phyloP scores from a whole-genome alignment of 2,113 vertebrate species.

The Hipposideros armiger region DNA sequence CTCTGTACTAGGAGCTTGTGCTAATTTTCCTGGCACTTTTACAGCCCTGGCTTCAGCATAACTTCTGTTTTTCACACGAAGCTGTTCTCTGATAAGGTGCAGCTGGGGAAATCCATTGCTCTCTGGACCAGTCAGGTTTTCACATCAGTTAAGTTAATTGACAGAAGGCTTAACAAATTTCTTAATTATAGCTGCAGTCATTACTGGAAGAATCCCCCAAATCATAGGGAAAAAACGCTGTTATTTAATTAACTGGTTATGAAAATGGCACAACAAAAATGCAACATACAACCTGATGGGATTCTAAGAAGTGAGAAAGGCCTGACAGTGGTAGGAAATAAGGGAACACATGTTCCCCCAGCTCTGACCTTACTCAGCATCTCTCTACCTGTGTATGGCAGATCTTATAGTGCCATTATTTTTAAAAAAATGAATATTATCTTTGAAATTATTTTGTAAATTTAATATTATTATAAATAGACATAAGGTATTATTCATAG shows the following conservation, averaged over 20 bases:
- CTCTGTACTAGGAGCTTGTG: conserved; percentile 47
- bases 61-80: conserved; percentile 68
- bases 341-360: rapidly evolving
- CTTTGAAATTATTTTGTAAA: not conserved
- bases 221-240: conserved; percentile 38
- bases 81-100: conserved; percentile 81
- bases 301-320: not conserved
- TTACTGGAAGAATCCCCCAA: conserved; percentile 77
- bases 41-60: conserved; percentile 60
- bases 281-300: not conserved
- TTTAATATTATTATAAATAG: not conserved
- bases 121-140: conserved; percentile 80
- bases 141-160: conserved; percentile 86
- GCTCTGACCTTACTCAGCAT: not conserved
- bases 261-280: conserved; percentile 67
- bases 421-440: not conserved
- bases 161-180: conserved; percentile 84
- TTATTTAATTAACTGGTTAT: conserved; percentile 68
- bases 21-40: conserved; percentile 57
- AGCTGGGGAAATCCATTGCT: conserved; percentile 78
- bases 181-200: conserved; percentile 82
- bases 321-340: too few species aligned
- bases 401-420: not conserved
- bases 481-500: not conserved
- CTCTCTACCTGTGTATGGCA: not conserved